phyloP scores from a whole-genome alignment of 2,797 vertebrate genomes.

The Apogon talboti region DNA sequence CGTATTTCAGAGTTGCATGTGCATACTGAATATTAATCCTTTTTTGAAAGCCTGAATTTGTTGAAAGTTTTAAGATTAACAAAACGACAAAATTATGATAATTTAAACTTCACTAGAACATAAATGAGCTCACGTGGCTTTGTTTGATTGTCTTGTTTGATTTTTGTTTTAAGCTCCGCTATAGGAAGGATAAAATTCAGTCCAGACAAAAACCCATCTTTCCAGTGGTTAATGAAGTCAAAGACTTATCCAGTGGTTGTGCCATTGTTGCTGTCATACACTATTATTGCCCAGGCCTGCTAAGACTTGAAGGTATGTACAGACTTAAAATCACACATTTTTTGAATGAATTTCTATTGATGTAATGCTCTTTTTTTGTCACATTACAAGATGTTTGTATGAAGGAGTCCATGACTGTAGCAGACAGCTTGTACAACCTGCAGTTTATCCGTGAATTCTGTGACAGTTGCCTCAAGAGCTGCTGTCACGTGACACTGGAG shows the following conservation, averaged over 20 bases:
- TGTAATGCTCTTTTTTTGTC: neutral
- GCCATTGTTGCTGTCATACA: constrained; percentile 91
- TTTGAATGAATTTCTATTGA: neutral
- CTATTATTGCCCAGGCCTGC: constrained; percentile 90
- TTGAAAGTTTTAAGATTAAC: constrained; percentile 24
- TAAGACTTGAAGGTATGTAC: constrained; percentile 89
- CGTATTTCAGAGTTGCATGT: constrained; percentile 1
- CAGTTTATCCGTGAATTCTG: constrained; percentile 92
- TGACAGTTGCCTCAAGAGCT: constrained; percentile 88
- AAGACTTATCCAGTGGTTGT: constrained; percentile 90
- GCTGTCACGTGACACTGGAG: constrained; percentile 89
- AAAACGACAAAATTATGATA: constrained; percentile 3
- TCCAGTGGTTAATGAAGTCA: constrained; percentile 86
- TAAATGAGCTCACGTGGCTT: neutral
- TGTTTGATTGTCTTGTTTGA: constrained; percentile 35
- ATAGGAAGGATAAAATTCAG: constrained; percentile 91
- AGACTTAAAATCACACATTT: neutral
- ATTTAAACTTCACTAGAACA: neutral
- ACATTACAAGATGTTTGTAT: constrained; percentile 87
- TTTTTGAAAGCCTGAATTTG: constrained; percentile 19
- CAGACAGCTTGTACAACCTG: constrained; percentile 91
- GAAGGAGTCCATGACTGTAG: constrained; percentile 91
- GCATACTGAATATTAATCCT: neutral
- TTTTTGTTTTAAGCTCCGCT: constrained; percentile 85
- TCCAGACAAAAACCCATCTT: constrained; percentile 89